These are phyloP conservation scores for Hylaeus anthracinus DNA, from an alignment of 1,140 invertebrate species.

Conservation along the genomic window DNA sequence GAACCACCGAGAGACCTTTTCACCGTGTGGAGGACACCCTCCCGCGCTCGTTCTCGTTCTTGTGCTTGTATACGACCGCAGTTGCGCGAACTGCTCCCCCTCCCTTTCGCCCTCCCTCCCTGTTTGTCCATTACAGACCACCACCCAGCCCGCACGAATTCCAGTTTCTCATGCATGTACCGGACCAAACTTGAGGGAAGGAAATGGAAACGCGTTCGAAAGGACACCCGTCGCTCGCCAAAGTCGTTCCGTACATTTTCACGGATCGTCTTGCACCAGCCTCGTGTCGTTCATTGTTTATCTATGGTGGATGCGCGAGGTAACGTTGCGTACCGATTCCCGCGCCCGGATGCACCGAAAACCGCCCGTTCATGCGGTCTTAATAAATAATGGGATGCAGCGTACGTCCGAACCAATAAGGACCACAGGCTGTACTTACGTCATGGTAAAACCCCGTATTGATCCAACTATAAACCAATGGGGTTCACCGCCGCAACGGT, in stretches of 20 bases:
- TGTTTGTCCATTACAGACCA: conserved; percentile 24
- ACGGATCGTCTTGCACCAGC: no score
- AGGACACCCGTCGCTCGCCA: conserved; percentile 24
- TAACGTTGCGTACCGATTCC: background rate
- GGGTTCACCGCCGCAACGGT: conserved; percentile 26
- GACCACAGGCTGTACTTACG: conserved; percentile 72
- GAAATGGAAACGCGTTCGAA: conserved; percentile 31
- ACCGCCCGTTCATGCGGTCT: conserved; percentile 65
- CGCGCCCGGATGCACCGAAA: background rate
- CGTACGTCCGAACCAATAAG: conserved; percentile 76
- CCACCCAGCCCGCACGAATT: conserved; percentile 52
- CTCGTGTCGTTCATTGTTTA: background rate
- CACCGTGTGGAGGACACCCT: background rate
- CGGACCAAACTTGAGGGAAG: conserved; percentile 11
- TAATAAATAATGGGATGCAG: conserved; percentile 80
- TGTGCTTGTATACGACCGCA: conserved; percentile 57
- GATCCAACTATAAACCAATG: conserved; percentile 67
- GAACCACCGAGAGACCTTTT: conserved; percentile 51
- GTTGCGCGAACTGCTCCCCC: conserved; percentile 64
- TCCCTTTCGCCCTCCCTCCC: conserved; percentile 6
- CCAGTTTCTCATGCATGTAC: conserved; percentile 46
- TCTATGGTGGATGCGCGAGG: background rate
- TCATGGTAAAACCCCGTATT: conserved; percentile 76
- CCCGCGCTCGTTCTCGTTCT: conserved; percentile 34
- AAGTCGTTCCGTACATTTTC: background rate